Base-by-base conservation (phyloP, 2,888 invertebrate genomes). In the Dascillus cervinus region DNA sequence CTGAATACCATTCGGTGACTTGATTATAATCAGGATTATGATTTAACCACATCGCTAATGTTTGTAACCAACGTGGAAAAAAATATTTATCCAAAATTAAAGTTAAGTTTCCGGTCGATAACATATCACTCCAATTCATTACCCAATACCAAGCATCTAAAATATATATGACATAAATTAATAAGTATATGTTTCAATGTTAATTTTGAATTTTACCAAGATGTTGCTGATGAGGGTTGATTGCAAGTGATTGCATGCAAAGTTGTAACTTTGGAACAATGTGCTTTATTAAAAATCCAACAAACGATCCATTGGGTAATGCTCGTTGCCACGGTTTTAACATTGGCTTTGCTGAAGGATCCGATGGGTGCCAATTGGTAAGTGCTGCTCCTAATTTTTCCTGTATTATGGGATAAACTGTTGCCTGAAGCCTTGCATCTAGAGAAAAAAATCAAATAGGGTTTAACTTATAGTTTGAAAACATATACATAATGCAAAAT, bases 301-400 rank as follows among this genome's bases (percentile, higher is more conserved):
- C 78, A 74, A 90, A 80, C 29, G 83, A 75, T 8, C 76, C 79
- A 13, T 73, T 69, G 1, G 69, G 54, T 21, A 74, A 66, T 58
- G 72, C 76, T 3, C 75, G 66, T 29, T 69, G 71, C 98, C 98
- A 98, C 0, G 97, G 96, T 31, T 81, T 77, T 13, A 98, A 71
- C 71, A 97, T 89, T 12, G 87, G 75, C 44, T 88, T 78, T 0
- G 96, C 97, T 0, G 96, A 96, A 20, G 79, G 73, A 69, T 97
- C 97, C 0, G 87, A 87, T 0, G 96, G 95, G 67, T 92, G 87
- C 97, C 97, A 98, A 30, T 82, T 83, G n/a, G 77, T 73, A 40
- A 98, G 70, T 6, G 96, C 96, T 19, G 75, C 74, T 14, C 88
- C 85, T 27, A 98, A 70, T 57, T 96, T 96, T 29, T 92, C 83